phyloP scores from a whole-genome alignment of 1,140 invertebrate species.

The Chlorops oryzae region DNA sequence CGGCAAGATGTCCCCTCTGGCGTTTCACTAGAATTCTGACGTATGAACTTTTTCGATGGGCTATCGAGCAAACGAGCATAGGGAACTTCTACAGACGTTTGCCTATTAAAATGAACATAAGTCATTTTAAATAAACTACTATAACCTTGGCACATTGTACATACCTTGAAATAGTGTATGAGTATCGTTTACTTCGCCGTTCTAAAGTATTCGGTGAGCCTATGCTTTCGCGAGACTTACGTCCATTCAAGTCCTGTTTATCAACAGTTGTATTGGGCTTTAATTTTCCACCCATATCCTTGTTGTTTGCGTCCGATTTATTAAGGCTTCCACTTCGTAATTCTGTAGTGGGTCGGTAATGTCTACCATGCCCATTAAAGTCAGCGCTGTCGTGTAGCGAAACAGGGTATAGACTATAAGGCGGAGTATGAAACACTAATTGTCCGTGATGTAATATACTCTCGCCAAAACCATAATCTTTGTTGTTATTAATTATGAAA shows the following conservation, averaged over 20 bases:
- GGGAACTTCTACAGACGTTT: conserved; percentile 61
- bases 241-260: conserved; percentile 31
- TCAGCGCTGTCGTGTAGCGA: conserved; percentile 61
- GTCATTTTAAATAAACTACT: background rate
- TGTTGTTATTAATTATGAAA: conserved; percentile 50
- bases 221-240: conserved; percentile 39
- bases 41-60: conserved; percentile 40
- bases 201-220: conserved; percentile 43
- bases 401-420: conserved; percentile 74
- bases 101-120: conserved; percentile 10
- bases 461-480: conserved; percentile 79
- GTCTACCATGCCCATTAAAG: conserved; percentile 36
- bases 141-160: background rate
- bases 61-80: conserved; percentile 71
- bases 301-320: conserved; percentile 29
- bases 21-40: conserved; percentile 37
- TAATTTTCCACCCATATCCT: conserved; percentile 32
- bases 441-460: conserved; percentile 83
- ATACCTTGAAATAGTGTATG: conserved; percentile 26
- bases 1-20: conserved; percentile 32
- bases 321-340: conserved; percentile 39
- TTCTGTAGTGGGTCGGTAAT: conserved; percentile 31
- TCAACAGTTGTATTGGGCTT: conserved; percentile 36
- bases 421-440: conserved; percentile 85
- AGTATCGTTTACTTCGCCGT: conserved; percentile 36